phyloP scores from a whole-genome alignment of 2,113 vertebrate genomes.

The Xyrauchen texanus region DNA sequence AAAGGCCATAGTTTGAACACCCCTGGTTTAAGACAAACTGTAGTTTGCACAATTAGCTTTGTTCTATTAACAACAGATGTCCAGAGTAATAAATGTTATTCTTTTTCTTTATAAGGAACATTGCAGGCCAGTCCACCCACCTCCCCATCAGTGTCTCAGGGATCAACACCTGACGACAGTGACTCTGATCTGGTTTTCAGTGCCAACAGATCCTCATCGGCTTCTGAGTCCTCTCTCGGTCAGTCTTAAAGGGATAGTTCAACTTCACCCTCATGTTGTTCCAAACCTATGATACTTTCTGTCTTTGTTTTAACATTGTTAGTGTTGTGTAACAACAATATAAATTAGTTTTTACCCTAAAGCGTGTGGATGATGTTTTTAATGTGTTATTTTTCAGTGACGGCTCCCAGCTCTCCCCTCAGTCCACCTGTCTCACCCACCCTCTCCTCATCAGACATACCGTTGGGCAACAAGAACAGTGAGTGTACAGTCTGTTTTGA shows the following conservation, averaged over 20 bases:
- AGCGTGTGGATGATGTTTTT: neutral
- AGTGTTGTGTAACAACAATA: too few relatives aligned
- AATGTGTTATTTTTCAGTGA: constrained; percentile 75
- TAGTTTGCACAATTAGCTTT: neutral
- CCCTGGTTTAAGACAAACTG: neutral
- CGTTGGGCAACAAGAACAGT: constrained; percentile 80
- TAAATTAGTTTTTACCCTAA: neutral
- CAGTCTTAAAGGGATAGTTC: constrained; percentile 53
- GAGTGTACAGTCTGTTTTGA: constrained; percentile 98
- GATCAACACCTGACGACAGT: constrained; percentile 91
- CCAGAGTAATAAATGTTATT: neutral
- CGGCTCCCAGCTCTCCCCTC: constrained; percentile 94
- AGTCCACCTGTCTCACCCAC: constrained; percentile 87
- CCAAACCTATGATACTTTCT: too few relatives aligned
- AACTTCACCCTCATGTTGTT: too few relatives aligned
- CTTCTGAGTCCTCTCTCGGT: constrained; percentile 98
- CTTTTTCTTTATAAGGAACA: constrained; percentile 77
- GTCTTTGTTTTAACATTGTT: too few relatives aligned
- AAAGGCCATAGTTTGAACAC: too few relatives aligned
- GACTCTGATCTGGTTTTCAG: constrained; percentile 96
- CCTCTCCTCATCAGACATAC: constrained; percentile 78
- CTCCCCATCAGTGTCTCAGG: constrained; percentile 87
- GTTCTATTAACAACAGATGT: neutral
- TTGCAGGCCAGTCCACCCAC: constrained; percentile 82
- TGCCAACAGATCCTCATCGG: constrained; percentile 93